Evolutionary conservation across 2,113 vertebrate genomes (phyloP).

Genomic region (Chloropsis cyanopogon): DNA sequence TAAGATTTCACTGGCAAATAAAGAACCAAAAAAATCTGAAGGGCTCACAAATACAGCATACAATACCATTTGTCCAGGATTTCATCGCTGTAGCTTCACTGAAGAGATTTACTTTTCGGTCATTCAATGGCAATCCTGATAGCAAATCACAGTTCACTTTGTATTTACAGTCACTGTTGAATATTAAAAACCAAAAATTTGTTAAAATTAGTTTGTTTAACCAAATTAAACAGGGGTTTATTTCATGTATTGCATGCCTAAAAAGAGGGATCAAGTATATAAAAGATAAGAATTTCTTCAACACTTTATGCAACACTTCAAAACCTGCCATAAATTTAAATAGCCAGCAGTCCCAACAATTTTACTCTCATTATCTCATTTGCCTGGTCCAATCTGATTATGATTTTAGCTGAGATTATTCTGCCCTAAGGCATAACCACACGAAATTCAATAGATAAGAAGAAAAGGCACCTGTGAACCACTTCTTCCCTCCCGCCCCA

Average conservation of each 20-base stretch:
- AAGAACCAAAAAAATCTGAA: neutral
- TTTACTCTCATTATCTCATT: neutral
- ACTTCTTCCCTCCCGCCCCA: neutral
- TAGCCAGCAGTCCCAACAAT: neutral
- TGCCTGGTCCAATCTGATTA: neutral
- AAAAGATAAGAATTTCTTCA: neutral
- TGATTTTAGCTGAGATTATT: neutral
- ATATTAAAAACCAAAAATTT: neutral
- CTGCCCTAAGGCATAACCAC: neutral
- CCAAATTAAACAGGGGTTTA: neutral
- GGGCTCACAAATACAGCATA: neutral
- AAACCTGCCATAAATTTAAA: neutral
- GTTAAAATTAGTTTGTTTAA: neutral
- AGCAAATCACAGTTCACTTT: neutral
- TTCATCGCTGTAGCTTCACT: constrained; percentile 20
- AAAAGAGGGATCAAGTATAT: neutral
- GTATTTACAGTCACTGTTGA: constrained; percentile 39
- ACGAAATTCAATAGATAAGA: neutral
- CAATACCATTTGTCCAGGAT: constrained; percentile 63
- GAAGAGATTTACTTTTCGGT: neutral
- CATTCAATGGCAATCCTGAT: neutral
- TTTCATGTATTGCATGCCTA: neutral
- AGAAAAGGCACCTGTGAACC: neutral
- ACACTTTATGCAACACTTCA: neutral
- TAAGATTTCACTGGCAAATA: neutral